phyloP scores from a whole-genome alignment of 2,797 vertebrate genomes.

The Mus caroli region DNA sequence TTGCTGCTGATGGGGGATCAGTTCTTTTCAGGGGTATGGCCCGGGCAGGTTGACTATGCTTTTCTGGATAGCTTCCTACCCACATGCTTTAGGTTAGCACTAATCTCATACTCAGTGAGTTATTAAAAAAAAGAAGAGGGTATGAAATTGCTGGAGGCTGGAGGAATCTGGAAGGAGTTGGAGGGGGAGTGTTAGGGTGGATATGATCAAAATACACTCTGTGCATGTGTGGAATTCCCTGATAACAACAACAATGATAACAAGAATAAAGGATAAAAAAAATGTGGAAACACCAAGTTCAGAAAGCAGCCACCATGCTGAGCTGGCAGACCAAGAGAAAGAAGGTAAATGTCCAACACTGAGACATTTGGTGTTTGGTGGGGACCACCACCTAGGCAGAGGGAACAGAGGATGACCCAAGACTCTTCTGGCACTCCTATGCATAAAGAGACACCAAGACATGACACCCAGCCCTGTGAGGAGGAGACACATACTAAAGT shows the following conservation, averaged over 20 bases:
- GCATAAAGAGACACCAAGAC: background rate
- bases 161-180: background rate
- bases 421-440: background rate
- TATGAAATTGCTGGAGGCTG: background rate
- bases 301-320: background rate
- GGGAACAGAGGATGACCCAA: accelerated
- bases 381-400: background rate
- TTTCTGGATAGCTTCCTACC: background rate
- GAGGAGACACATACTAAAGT: background rate
- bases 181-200: background rate
- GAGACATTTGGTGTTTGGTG: background rate
- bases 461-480: background rate
- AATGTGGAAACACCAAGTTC: background rate
- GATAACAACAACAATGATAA: background rate
- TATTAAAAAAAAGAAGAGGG: background rate
- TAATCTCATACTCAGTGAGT: background rate
- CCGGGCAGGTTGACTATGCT: background rate
- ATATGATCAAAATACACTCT: background rate
- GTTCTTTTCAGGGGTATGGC: background rate
- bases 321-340: background rate
- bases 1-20: background rate
- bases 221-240: background rate
- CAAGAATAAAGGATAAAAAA: background rate
- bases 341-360: background rate
- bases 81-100: background rate